phyloP scores from a whole-genome alignment of 2,113 vertebrate species.

The Campylomormyrus numenius region DNA sequence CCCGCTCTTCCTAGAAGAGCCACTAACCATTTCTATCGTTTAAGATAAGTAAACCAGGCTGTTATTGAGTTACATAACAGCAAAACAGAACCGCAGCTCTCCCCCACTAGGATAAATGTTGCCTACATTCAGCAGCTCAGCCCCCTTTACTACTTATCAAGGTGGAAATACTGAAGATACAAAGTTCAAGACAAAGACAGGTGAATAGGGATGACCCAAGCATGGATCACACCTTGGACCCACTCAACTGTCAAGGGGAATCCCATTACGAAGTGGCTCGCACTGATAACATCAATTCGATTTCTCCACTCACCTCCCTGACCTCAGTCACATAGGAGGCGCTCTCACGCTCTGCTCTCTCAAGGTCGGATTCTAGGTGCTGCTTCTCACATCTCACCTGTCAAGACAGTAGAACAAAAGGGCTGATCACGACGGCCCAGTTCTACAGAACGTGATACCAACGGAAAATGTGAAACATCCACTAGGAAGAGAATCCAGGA shows the following conservation, averaged over 20 bases:
- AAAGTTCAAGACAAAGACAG: background rate
- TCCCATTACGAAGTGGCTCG: background rate
- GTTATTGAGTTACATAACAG: background rate
- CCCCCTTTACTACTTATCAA: background rate
- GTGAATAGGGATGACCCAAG: background rate
- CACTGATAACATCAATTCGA: background rate
- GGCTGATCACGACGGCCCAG: background rate
- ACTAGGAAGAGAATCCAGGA: background rate
- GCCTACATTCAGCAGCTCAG: background rate
- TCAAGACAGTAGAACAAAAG: slow-evolving; percentile 1
- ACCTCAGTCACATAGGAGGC: slow-evolving; percentile 90
- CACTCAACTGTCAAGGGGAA: background rate
- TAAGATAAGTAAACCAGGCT: background rate
- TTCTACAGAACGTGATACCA: background rate
- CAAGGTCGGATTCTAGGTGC: slow-evolving; percentile 85
- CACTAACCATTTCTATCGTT: background rate
- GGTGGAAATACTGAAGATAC: background rate
- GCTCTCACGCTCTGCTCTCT: slow-evolving; percentile 84
- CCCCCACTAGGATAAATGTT: background rate
- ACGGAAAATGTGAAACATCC: background rate
- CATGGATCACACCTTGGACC: background rate
- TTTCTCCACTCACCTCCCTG: slow-evolving; percentile 73
- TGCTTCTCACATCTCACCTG: slow-evolving; percentile 84
- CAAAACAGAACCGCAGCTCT: background rate
- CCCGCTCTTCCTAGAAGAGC: background rate